Conservation (phyloP, 2,888 invertebrate genomes). For the Lasiommata megera region DNA sequence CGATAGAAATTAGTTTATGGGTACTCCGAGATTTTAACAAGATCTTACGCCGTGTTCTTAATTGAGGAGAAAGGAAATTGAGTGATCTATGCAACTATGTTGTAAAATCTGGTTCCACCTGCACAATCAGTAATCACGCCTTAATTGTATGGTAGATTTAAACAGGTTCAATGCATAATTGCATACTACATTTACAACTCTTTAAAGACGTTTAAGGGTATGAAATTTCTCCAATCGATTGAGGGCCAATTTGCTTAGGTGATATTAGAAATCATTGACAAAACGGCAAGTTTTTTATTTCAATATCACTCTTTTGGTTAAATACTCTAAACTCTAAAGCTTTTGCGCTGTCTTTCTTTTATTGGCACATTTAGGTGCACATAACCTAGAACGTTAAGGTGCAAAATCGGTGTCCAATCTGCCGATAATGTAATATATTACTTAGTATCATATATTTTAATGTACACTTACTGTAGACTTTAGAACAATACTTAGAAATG, state of each 20-base stretch:
- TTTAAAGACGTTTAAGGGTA: conserved; percentile 18
- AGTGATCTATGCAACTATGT: conserved; percentile 27
- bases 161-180: conserved; percentile 26
- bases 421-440: too few species aligned
- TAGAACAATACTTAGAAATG: too few species aligned
- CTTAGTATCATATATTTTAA: too few species aligned
- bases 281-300: not conserved
- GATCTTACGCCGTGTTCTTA: conserved; percentile 18
- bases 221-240: conserved; percentile 12
- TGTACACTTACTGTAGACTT: too few species aligned
- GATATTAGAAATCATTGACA: not conserved
- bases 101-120: conserved; percentile 27
- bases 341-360: too few species aligned
- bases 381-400: too few species aligned
- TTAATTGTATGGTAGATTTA: conserved; percentile 22
- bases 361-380: too few species aligned
- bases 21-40: not conserved
- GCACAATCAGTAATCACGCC: conserved; percentile 27
- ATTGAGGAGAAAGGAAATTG: conserved; percentile 32
- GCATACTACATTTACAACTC: conserved; percentile 18
- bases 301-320: too few species aligned
- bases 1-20: not conserved
- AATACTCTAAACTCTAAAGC: too few species aligned
- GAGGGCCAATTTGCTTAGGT: not conserved
- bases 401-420: too few species aligned